A percentile compares a stretch with the other conserved stretches of the same genome.
phyloP scores from a whole-genome alignment of 2,888 invertebrate genomes.

The Agriopis aurantiaria region DNA sequence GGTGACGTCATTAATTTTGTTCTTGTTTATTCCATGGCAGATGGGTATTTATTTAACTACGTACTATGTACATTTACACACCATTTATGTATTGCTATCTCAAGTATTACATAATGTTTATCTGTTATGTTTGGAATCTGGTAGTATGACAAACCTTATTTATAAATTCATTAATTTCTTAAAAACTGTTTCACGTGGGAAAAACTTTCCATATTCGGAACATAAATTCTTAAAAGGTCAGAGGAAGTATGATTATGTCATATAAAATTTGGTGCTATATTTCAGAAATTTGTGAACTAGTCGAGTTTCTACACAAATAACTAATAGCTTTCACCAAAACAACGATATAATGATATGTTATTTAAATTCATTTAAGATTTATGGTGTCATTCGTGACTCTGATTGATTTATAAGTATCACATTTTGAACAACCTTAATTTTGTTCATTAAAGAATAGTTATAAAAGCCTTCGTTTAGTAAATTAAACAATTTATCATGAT shows the following conservation, averaged over 20 bases:
- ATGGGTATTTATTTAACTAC: not conserved
- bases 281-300: slow-evolving; percentile 11
- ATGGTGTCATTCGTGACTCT: slow-evolving; percentile 35
- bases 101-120: not conserved
- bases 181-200: slow-evolving; percentile 12
- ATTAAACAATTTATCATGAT: slow-evolving; percentile 20
- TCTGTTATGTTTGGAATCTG: not conserved
- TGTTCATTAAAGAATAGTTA: slow-evolving; percentile 35
- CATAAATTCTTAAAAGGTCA: slow-evolving; percentile 13
- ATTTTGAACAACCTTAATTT: slow-evolving; percentile 17
- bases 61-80: not conserved
- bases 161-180: not conserved
- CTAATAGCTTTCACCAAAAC: slow-evolving; percentile 37
- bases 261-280: slow-evolving; percentile 32
- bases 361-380: slow-evolving; percentile 39
- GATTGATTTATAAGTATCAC: slow-evolving; percentile 34
- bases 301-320: slow-evolving; percentile 35
- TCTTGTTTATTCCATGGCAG: slow-evolving; percentile 2
- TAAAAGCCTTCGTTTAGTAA: slow-evolving; percentile 10
- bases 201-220: slow-evolving; percentile 16
- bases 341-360: slow-evolving; percentile 31
- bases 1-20: slow-evolving; percentile 43
- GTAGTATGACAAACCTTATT: too few species aligned
- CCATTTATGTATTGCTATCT: not conserved
- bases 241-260: slow-evolving; percentile 1